A percentile compares a stretch with the other conserved stretches of the same genome.
phyloP scores from a whole-genome alignment of 2,797 vertebrate species.

The Dryobates pubescens region DNA sequence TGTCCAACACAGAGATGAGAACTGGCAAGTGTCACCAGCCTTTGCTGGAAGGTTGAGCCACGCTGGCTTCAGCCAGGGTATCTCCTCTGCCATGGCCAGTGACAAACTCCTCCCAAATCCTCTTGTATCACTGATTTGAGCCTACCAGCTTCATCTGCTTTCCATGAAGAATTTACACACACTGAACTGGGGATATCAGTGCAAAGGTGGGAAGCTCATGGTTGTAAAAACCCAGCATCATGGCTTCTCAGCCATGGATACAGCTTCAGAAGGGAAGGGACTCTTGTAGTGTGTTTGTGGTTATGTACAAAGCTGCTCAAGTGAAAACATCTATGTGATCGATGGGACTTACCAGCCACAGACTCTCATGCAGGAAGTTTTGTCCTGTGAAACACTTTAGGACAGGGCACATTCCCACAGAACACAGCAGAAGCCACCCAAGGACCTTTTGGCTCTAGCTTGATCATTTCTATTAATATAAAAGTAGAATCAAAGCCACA shows the following conservation, averaged over 20 bases:
- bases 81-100: not conserved
- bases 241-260: not conserved
- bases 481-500: not conserved
- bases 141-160: not conserved
- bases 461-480: not conserved
- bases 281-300: not conserved
- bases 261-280: not conserved
- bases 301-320: not conserved
- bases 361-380: accelerated
- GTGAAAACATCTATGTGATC: not conserved
- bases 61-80: not conserved
- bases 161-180: not conserved
- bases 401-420: not conserved
- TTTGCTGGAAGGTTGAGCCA: not conserved
- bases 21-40: not conserved
- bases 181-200: not conserved
- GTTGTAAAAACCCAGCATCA: not conserved
- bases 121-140: not conserved
- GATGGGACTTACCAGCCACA: not conserved
- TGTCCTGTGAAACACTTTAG: not conserved
- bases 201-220: not conserved
- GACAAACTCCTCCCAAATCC: not conserved
- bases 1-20: not conserved
- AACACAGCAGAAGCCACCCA: not conserved
- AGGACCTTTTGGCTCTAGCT: not conserved